phyloP scores from a whole-genome alignment of 2,797 vertebrate species.

The Stomatorhinus walkeri region DNA sequence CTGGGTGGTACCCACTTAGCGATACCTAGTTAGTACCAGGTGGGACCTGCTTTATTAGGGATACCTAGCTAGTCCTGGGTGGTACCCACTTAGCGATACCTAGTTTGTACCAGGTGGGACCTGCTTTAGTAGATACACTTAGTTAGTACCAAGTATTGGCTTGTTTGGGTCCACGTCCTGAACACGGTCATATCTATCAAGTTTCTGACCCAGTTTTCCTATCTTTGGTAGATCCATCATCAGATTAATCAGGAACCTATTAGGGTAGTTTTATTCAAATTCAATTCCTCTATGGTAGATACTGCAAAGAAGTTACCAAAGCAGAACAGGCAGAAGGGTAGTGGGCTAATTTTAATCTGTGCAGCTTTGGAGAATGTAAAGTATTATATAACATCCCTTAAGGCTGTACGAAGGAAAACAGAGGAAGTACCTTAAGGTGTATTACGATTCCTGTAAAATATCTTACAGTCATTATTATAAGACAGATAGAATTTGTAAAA shows the following conservation, averaged over 20 bases:
- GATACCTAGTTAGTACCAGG: not conserved
- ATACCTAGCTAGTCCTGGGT: not conserved
- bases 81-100: not conserved
- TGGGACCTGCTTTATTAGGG: not conserved
- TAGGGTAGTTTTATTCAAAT: not conserved
- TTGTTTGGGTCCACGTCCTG: not conserved
- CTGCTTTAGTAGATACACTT: not conserved
- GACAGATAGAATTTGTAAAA: not conserved
- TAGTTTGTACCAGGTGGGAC: not conserved
- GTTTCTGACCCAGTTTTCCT: not conserved
- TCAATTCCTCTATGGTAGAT: not conserved
- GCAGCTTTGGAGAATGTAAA: not conserved
- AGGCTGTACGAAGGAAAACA: not conserved
- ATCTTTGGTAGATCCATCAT: not conserved
- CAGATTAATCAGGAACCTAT: not conserved
- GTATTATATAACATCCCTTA: not conserved
- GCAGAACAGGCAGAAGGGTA: not conserved
- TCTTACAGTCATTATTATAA: not conserved
- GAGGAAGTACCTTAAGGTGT: not conserved
- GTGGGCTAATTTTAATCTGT: not conserved
- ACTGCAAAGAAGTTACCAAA: not conserved
- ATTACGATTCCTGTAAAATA: not conserved
- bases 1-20: not conserved
- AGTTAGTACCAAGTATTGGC: not conserved
- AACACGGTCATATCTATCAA: not conserved